These are phyloP conservation scores for Ormyrus nitidulus DNA, from an alignment of 2,888 invertebrate genomes.

Conservation along the genomic window DNA sequence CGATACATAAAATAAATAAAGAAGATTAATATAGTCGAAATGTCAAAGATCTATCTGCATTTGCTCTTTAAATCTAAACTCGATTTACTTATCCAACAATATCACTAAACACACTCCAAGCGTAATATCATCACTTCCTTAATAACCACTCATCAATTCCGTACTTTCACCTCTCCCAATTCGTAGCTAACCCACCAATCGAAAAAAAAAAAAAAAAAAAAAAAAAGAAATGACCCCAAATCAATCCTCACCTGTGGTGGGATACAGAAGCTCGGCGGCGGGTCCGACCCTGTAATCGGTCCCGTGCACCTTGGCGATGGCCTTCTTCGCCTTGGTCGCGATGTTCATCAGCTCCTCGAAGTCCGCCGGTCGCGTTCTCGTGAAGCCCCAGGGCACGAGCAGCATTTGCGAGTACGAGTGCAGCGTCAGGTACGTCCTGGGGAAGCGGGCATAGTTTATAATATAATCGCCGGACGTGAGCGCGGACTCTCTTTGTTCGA, in stretches of 20 bases:
- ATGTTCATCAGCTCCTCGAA: conserved; percentile 79
- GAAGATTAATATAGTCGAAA: no score
- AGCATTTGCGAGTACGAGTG: conserved; percentile 83
- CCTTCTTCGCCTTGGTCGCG: conserved; percentile 80
- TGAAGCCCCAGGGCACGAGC: conserved; percentile 80
- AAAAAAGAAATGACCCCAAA: no score
- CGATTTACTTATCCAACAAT: no score
- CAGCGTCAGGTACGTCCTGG: conserved; percentile 79
- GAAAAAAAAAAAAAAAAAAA: no score
- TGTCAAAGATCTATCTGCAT: no score
- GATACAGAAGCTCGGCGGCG: conserved; percentile 73
- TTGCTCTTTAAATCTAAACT: no score
- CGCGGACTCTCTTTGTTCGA: background rate
- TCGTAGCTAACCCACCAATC: no score
- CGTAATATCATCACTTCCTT: no score
- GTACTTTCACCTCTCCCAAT: no score
- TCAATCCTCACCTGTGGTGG: conserved; percentile 69
- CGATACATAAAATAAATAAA: no score
- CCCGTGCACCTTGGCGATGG: conserved; percentile 80
- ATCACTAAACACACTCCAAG: no score
- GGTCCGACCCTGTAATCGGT: conserved; percentile 80
- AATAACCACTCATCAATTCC: no score
- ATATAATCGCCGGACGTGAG: background rate
- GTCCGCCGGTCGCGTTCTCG: conserved; percentile 77
- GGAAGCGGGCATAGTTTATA: background rate